These are phyloP conservation scores for Acyrthosiphon pisum DNA, from an alignment of 1,140 invertebrate genomes.

Conservation along the genomic window DNA sequence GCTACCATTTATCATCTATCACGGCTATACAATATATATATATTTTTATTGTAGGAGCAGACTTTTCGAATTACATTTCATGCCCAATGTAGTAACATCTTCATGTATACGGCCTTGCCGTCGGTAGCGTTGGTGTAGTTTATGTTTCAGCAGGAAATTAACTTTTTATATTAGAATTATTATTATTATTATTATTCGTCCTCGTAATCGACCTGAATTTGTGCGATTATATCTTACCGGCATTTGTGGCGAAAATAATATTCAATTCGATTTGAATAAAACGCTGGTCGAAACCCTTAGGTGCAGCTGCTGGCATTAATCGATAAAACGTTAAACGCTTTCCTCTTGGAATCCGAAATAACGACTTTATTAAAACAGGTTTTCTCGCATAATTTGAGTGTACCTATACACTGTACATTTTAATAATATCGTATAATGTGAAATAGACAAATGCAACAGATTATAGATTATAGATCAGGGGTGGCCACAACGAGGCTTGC, in stretches of 20 bases:
- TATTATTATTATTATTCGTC: background rate
- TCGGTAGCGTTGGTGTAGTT: background rate
- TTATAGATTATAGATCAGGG: background rate
- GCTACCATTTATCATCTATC: background rate
- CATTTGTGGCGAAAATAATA: background rate
- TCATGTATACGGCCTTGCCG: background rate
- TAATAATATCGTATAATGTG: background rate
- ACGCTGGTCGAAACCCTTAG: background rate
- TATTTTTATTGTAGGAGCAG: background rate
- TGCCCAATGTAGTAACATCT: slow-evolving; percentile 3
- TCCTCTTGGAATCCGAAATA: background rate
- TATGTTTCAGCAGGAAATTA: slow-evolving; percentile 28
- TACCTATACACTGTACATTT: background rate
- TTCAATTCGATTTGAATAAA: background rate
- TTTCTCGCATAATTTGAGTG: background rate
- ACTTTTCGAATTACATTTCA: background rate
- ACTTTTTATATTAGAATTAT: background rate
- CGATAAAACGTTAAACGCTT: background rate
- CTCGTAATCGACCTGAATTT: background rate
- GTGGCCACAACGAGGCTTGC: no score
- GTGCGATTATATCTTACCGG: background rate
- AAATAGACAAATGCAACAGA: background rate
- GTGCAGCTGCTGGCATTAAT: background rate
- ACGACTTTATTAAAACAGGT: slow-evolving; percentile 18
- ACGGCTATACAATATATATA: background rate